Conservation (phyloP, 2,113 vertebrate species). For the Neopipo cinnamomea region DNA sequence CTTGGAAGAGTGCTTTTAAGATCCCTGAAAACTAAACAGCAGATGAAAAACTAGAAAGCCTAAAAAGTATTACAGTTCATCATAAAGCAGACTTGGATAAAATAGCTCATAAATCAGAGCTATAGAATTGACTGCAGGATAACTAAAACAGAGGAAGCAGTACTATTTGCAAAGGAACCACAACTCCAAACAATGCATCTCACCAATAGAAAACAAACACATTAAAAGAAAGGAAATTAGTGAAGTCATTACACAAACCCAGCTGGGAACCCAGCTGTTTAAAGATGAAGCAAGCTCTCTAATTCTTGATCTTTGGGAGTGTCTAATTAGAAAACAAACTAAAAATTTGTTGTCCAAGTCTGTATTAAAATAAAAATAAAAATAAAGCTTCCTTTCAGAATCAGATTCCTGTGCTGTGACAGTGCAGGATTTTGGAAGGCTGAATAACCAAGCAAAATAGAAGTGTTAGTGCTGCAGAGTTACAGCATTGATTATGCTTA, state of each 20-base stretch:
- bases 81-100: conserved; percentile 40
- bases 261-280: conserved; percentile 75
- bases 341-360: conserved; percentile 53
- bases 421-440: background rate
- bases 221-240: conserved; percentile 78
- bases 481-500: conserved; percentile 7
- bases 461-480: conserved; percentile 10
- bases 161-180: conserved; percentile 68
- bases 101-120: conserved; percentile 59
- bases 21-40: conserved; percentile 10
- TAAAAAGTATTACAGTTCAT: background rate
- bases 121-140: conserved; percentile 33
- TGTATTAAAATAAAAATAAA: conserved; percentile 25
- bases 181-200: conserved; percentile 64
- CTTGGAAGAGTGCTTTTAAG: conserved; percentile 22
- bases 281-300: conserved; percentile 54
- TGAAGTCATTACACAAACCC: conserved; percentile 72
- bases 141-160: conserved; percentile 61
- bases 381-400: conserved; percentile 17
- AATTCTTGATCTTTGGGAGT: conserved; percentile 72
- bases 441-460: conserved; percentile 23
- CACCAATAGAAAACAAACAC: conserved; percentile 69
- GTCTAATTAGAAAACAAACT: conserved; percentile 70
- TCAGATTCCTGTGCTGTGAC: background rate
- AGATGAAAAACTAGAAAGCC: conserved; percentile 25